Percentiles rank a stretch among this genome's conserved stretches.
Conservation (phyloP, 2,113 vertebrate genomes). For the Epinephelus lanceolatus region DNA sequence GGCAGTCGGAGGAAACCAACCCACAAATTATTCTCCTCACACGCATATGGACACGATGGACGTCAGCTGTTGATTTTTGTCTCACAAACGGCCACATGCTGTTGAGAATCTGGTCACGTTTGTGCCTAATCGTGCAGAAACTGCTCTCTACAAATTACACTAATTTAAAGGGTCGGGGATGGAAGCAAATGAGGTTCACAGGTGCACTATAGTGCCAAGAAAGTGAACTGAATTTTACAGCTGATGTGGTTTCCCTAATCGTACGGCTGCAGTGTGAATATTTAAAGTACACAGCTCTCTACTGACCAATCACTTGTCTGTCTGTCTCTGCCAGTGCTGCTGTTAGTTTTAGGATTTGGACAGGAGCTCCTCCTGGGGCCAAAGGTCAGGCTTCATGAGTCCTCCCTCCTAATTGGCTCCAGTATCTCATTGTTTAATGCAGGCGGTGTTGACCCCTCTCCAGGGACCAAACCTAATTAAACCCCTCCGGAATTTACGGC, state of each 20-base stretch:
- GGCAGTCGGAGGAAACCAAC: slow-evolving; percentile 26
- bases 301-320: not conserved
- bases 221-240: not conserved
- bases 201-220: not conserved
- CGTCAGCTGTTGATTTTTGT: slow-evolving; percentile 38
- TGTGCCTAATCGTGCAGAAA: slow-evolving; percentile 43
- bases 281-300: not conserved
- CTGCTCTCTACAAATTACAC: slow-evolving; percentile 24
- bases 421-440: slow-evolving; percentile 18
- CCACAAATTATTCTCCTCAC: slow-evolving; percentile 29
- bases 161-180: not conserved
- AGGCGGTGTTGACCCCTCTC: slow-evolving; percentile 8
- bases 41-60: slow-evolving; percentile 4
- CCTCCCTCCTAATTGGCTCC: slow-evolving; percentile 45
- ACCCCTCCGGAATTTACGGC: slow-evolving; percentile 21
- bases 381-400: slow-evolving; percentile 48
- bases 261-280: not conserved
- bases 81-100: not conserved
- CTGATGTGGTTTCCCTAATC: slow-evolving; percentile 1
- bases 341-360: slow-evolving; percentile 12
- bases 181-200: slow-evolving; percentile 6
- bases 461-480: slow-evolving; percentile 53
- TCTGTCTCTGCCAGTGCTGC: not conserved
- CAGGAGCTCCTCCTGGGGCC: not conserved
- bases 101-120: slow-evolving; percentile 52